phyloP scores from a whole-genome alignment of 2,113 vertebrate genomes.

The Eolophus roseicapilla region DNA sequence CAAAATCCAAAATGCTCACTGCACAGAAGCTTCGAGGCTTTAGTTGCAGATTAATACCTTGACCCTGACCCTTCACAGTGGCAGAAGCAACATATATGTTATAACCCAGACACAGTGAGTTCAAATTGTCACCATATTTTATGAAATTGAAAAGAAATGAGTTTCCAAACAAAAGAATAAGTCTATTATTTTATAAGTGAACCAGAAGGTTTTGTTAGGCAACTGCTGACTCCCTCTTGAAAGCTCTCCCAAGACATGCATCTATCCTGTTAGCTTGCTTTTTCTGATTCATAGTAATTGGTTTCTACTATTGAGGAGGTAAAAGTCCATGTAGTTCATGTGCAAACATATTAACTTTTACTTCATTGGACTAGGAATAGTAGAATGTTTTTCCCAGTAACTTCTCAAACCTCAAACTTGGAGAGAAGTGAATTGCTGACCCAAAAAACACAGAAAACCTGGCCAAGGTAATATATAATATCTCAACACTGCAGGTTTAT shows the following conservation, averaged over 20 bases:
- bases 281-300: not conserved
- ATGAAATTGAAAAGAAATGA: not conserved
- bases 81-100: not conserved
- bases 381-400: slow-evolving; percentile 9
- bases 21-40: slow-evolving; percentile 12
- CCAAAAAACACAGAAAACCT: slow-evolving; percentile 26
- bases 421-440: not conserved
- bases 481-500: not conserved
- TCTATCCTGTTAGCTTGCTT: not conserved
- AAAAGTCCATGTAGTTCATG: not conserved
- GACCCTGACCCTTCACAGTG: not conserved
- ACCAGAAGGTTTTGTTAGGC: not conserved
- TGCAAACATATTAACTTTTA: slow-evolving; percentile 8
- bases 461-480: not conserved
- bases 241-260: not conserved
- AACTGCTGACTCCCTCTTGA: not conserved
- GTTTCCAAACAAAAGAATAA: slow-evolving; percentile 2
- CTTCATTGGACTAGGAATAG: not conserved
- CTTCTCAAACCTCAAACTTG: slow-evolving; percentile 21
- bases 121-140: not conserved
- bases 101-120: not conserved
- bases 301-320: not conserved
- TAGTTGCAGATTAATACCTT: slow-evolving; percentile 19
- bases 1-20: slow-evolving; percentile 15
- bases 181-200: not conserved